Conservation (phyloP, 2,797 vertebrate species). For the Thalassophryne amazonica region DNA sequence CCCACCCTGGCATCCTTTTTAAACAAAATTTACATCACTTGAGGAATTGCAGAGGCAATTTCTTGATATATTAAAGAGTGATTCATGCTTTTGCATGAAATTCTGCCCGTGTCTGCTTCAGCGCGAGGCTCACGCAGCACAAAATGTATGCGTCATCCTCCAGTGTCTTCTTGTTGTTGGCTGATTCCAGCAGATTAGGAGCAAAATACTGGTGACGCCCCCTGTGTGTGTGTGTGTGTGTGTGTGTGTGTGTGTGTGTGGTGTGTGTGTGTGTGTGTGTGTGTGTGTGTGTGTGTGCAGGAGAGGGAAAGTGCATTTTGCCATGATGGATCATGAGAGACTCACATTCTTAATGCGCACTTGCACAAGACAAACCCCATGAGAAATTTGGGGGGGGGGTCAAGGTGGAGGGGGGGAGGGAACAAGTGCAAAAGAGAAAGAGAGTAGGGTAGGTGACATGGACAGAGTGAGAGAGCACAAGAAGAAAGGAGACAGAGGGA, state of each 20-base stretch:
- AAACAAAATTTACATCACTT: too few relatives aligned
- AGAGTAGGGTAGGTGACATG: slow-evolving; percentile 8
- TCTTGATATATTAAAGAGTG: too few relatives aligned
- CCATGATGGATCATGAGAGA: slow-evolving; percentile 73
- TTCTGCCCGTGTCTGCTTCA: too few relatives aligned
- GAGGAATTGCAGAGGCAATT: too few relatives aligned
- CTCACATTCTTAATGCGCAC: slow-evolving; percentile 72
- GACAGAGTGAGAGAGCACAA: slow-evolving; percentile 43
- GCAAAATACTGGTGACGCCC: too few relatives aligned
- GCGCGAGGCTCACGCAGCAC: too few relatives aligned
- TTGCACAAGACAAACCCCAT: slow-evolving; percentile 71
- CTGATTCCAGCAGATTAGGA: too few relatives aligned
- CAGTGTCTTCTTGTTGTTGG: too few relatives aligned
- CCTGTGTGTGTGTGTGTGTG: slow-evolving; percentile 4
- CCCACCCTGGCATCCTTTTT: too few relatives aligned
- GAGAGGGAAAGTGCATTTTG: slow-evolving; percentile 68
- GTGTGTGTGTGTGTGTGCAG: slow-evolving; percentile 12
- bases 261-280: slow-evolving; percentile 5
- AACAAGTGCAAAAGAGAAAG: background rate
- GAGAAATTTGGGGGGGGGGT: slow-evolving; percentile 65
- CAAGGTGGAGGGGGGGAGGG: background rate
- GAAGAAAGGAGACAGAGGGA: slow-evolving; percentile 49
- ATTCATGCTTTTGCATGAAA: too few relatives aligned
- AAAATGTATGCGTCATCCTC: too few relatives aligned
- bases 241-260: background rate